phyloP scores from a whole-genome alignment of 2,888 invertebrate species.

The Lampropteryx suffumata region DNA sequence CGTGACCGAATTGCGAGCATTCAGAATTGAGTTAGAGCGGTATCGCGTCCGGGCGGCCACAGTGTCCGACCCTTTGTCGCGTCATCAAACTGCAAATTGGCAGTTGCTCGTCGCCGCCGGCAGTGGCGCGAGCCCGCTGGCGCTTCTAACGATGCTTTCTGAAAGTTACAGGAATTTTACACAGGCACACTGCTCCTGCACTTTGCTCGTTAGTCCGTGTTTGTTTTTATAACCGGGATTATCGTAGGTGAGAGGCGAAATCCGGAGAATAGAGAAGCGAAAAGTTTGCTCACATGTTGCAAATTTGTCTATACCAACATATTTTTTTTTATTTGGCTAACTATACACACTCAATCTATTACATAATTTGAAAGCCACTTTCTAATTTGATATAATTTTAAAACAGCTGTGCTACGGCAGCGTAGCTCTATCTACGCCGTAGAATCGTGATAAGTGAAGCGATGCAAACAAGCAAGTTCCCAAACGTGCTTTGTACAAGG shows the following conservation, averaged over 20 bases:
- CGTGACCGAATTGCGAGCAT: slow-evolving; percentile 54
- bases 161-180: slow-evolving; percentile 24
- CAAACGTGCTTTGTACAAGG: slow-evolving; percentile 36
- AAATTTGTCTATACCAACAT: no score
- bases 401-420: neutral
- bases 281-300: slow-evolving; percentile 3
- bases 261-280: neutral
- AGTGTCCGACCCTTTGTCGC: slow-evolving; percentile 63
- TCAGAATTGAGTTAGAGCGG: slow-evolving; percentile 52
- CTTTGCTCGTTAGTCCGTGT: slow-evolving; percentile 31
- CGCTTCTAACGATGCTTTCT: slow-evolving; percentile 24
- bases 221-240: slow-evolving; percentile 31
- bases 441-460: slow-evolving; percentile 8
- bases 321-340: no score
- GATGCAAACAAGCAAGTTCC: slow-evolving; percentile 5
- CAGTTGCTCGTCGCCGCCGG: slow-evolving; percentile 47
- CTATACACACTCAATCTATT: no score
- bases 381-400: neutral
- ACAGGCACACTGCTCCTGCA: slow-evolving; percentile 23
- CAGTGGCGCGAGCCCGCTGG: slow-evolving; percentile 34
- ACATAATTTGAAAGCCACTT: no score
- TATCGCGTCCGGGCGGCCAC: slow-evolving; percentile 41
- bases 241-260: slow-evolving; percentile 11
- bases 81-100: slow-evolving; percentile 75
- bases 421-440: slow-evolving; percentile 10